These are phyloP conservation scores for Phyllostomus hastatus DNA, from an alignment of 2,113 vertebrate species.

Conservation along the genomic window DNA sequence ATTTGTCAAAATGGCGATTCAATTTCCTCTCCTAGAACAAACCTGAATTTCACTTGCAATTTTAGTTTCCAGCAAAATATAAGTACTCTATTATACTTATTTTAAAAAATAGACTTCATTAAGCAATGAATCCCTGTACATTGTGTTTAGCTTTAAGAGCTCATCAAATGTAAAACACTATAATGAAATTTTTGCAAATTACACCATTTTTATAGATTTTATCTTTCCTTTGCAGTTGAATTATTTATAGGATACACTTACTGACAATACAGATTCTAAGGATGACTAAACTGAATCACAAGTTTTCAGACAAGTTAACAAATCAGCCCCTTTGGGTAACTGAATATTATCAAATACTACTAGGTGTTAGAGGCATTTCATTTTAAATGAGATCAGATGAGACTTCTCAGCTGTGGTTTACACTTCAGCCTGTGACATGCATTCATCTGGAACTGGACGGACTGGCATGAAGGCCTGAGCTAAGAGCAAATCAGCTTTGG, in stretches of 20 bases:
- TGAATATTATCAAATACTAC: slow-evolving; percentile 47
- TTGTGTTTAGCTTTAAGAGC: slow-evolving; percentile 16
- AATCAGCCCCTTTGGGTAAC: slow-evolving; percentile 24
- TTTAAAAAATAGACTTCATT: slow-evolving; percentile 40
- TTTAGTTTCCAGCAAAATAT: slow-evolving; percentile 11
- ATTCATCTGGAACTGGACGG: background rate
- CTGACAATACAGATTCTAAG: slow-evolving; percentile 3
- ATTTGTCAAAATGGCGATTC: slow-evolving; percentile 31
- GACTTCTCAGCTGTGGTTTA: slow-evolving; percentile 23
- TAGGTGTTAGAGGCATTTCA: slow-evolving; percentile 24
- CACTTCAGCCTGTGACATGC: background rate
- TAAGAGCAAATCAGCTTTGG: background rate
- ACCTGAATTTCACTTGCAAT: slow-evolving; percentile 28
- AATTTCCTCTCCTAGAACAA: background rate
- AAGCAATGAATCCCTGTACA: slow-evolving; percentile 17
- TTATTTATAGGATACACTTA: slow-evolving; percentile 50
- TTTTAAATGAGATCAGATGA: slow-evolving; percentile 34
- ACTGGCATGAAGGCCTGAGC: background rate
- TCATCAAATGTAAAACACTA: slow-evolving; percentile 48
- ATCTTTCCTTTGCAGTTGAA: slow-evolving; percentile 17
- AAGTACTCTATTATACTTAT: slow-evolving; percentile 5
- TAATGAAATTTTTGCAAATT: slow-evolving; percentile 45
- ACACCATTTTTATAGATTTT: slow-evolving; percentile 32
- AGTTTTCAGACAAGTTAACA: slow-evolving; percentile 52
- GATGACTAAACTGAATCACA: slow-evolving; percentile 18